Conservation (phyloP, 2,113 vertebrate genomes). For the Eubucco bourcierii region DNA sequence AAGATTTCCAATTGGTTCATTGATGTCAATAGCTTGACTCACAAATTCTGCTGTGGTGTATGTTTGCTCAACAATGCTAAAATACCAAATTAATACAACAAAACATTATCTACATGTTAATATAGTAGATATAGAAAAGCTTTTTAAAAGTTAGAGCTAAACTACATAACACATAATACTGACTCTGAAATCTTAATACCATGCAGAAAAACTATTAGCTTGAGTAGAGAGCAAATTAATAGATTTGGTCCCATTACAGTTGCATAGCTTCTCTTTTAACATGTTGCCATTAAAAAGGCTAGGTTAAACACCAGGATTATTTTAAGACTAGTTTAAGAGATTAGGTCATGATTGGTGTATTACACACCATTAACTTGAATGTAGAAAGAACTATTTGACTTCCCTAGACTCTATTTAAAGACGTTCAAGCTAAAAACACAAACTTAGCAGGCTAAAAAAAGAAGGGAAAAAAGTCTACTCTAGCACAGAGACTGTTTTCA, state of each 20-base stretch:
- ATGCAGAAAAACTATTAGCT: background rate
- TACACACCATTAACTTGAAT: background rate
- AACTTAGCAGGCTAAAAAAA: background rate
- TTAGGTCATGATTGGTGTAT: background rate
- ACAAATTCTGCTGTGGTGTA: conserved; percentile 93
- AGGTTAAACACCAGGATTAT: background rate
- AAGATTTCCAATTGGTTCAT: conserved; percentile 95
- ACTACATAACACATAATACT: background rate
- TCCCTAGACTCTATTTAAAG: background rate
- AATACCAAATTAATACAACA: conserved; percentile 22
- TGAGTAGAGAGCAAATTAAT: background rate
- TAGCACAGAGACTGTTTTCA: background rate
- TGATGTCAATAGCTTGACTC: conserved; percentile 98
- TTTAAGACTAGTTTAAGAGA: background rate
- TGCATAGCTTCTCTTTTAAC: background rate
- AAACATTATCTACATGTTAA: background rate
- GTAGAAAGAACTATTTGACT: background rate
- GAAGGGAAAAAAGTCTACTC: background rate
- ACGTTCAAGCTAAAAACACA: background rate
- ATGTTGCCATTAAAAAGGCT: background rate
- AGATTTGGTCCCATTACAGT: background rate
- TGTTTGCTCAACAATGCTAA: conserved; percentile 92
- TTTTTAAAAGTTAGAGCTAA: background rate
- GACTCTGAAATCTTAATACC: background rate
- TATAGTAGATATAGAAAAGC: background rate